Percentiles rank a stretch among this genome's conserved stretches.
Conservation (phyloP, 1,140 invertebrate species). For the Lepidurus apus region DNA sequence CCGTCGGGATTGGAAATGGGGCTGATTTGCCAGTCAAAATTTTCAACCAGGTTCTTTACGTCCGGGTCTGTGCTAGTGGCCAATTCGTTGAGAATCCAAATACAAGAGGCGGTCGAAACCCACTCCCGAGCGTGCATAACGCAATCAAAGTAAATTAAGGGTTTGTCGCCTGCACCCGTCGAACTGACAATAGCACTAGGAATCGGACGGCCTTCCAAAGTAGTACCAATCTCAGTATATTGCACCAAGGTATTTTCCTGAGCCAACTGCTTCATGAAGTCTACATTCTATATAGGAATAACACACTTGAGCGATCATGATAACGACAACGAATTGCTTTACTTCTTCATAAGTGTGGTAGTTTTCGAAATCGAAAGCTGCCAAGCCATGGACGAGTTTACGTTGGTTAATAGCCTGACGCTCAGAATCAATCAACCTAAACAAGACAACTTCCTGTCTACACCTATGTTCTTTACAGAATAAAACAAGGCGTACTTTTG, state of each 20-base stretch:
- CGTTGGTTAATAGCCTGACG: conserved; percentile 19
- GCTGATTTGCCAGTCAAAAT: conserved; percentile 75
- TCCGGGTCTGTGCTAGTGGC: conserved; percentile 40
- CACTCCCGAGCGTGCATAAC: conserved; percentile 88
- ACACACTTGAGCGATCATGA: background rate
- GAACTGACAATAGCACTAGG: conserved; percentile 26
- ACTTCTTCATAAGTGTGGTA: conserved; percentile 35
- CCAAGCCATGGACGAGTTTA: background rate
- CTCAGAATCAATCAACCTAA: conserved; percentile 20
- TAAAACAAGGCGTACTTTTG: background rate
- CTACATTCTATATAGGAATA: conserved; percentile 15
- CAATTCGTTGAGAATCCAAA: conserved; percentile 73
- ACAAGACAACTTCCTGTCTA: background rate
- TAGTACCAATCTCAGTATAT: conserved; percentile 6
- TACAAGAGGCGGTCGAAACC: conserved; percentile 79
- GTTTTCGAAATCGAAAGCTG: conserved; percentile 33
- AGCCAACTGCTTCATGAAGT: conserved; percentile 23
- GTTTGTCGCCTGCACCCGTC: conserved; percentile 30
- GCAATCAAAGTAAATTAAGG: conserved; percentile 42
- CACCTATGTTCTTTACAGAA: background rate
- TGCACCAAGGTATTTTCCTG: conserved; percentile 7
- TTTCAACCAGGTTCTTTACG: conserved; percentile 57
- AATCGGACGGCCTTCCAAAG: conserved; percentile 27
- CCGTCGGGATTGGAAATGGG: conserved; percentile 80
- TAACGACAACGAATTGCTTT: background rate